Evolutionary conservation across 2,888 invertebrate species (phyloP), one percentile per base, ranked within the genome.

Genomic region (Drosophila ustulata): DNA sequence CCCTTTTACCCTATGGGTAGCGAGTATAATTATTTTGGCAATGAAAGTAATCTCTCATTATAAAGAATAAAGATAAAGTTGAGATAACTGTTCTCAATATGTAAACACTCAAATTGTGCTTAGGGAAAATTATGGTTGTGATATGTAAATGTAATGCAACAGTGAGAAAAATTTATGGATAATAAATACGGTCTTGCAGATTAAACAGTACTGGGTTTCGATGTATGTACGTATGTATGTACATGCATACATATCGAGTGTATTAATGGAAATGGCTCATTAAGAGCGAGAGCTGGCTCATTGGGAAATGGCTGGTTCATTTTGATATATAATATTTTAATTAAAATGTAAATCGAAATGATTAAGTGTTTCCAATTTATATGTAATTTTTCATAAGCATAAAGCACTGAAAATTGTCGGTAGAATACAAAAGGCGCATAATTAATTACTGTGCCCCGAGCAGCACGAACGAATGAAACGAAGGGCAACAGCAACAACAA

Each of bases 321-420:
- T 87, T 74, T 78, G 80, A 83, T 79, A 80, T 71, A 85, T 79
- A 85, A 85, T 89, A 89, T 86, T 84, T 90, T 89, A 89, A 89
- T 89, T 89, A 90, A 89, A 89, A 90, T 90, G 88, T 90, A 83
- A 86, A 82, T 77, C 80, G 72, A 62, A 86, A 89, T 88, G 89
- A 89, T 89, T 80, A 90, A 90, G 83, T 82, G 81, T 76, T 79
- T 81, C 76, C 79, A 82, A 89, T 82, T 82, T 89, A 84, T 82
- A 78, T 77, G 80, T 80, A 80, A 90, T 89, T 86, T 89, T 89
- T 89, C 88, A 89, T 79, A 89, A 82, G 41, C 83, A 87, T 79
- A 82, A 85, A 87, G 85, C 84, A 84, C 82, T 85, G 89, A 75
- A 89, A 89, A 88, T 82, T 78, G 88, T 86, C 85, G 85, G 85